Percentiles rank a stretch among this genome's conserved stretches.
phyloP scores from a whole-genome alignment of 2,888 invertebrate genomes.

The Beris morrisii region DNA sequence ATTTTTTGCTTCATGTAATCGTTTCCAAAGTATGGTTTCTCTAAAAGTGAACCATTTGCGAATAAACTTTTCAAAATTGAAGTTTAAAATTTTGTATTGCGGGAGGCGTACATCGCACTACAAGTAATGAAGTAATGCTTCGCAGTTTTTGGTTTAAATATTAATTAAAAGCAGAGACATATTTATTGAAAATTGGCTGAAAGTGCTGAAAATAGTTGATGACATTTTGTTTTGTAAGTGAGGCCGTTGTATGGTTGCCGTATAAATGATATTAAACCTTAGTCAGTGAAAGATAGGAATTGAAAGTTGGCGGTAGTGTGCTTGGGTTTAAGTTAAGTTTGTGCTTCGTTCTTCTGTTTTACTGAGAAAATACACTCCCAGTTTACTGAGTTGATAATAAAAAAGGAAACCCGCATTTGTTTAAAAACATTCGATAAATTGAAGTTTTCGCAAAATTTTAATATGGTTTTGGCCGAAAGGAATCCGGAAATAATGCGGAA shows the following conservation, averaged over 20 bases:
- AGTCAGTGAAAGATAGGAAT: constrained; percentile 27
- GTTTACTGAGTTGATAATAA: background rate
- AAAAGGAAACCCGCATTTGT: background rate
- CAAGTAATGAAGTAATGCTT: too few relatives aligned
- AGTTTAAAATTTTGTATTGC: too few relatives aligned
- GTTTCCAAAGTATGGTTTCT: constrained; percentile 22
- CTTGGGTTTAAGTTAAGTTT: constrained; percentile 27
- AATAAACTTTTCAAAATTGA: too few relatives aligned
- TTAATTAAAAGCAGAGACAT: too few relatives aligned
- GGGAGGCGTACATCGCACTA: too few relatives aligned
- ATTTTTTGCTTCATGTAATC: constrained; percentile 13
- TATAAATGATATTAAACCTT: constrained; percentile 24
- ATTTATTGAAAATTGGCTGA: too few relatives aligned
- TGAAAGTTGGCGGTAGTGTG: constrained; percentile 30
- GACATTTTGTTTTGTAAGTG: constrained; percentile 9
- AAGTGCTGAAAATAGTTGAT: too few relatives aligned
- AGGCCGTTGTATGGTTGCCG: constrained; percentile 29
- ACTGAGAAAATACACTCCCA: background rate
- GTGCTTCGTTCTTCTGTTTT: constrained; percentile 15
- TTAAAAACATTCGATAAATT: constrained; percentile 13
- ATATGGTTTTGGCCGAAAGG: constrained; percentile 88
- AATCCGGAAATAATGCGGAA: constrained; percentile 80
- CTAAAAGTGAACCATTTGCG: constrained; percentile 13
- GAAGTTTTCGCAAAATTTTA: constrained; percentile 42
- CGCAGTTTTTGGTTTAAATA: too few relatives aligned